Base-by-base conservation (phyloP, 35 echinoderm and acorn worm species). In the Diadema setosum region DNA sequence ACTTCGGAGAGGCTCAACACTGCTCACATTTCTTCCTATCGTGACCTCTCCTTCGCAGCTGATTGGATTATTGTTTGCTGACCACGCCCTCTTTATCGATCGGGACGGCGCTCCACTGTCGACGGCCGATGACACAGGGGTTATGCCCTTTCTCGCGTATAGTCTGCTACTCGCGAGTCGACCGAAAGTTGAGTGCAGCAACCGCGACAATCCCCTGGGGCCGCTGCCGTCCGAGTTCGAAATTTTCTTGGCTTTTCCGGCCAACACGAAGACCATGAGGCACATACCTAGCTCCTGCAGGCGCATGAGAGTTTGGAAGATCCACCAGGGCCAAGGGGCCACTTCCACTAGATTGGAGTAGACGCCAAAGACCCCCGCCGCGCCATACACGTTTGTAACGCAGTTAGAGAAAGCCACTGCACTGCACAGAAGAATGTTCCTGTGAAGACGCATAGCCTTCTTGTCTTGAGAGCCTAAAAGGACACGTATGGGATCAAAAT, bases 261-360 rank as follows among this genome's bases (percentile, higher is more conserved):
- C 86, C 37, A 97, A 43, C 11, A 82, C 50, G 32, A 90, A 75
- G 41, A 97, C 87, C 0, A 97, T 52, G 16, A 87, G 34, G 31
- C 81, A 86, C 83, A 97, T 89, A 37, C 58, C 37, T 24, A 97
- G 69, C 76, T 97, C 94, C 45, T 97, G 86, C 16, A 90, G 24
- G 70, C 94, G 32, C 91, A 93, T 93, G 18, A 93, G 45, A 16
- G 91, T 90, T 44, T 97, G 94, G 87, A 93, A 97, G 0, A 83
- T 44, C 94, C 86, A 97, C 94, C 94, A 97, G 24, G 94, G 87
- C 94, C 94, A 97, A 5, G 94, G 57, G 20, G 81, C 58, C 2
- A 97, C 94, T 35, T 87, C 89, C 18, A 73, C 83, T 5, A 97
- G 42, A 52, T 97, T 75, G 2, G 94, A 97, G 33, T 83, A 97